These are phyloP conservation scores for Calephelis nemesis DNA, from an alignment of 1,140 invertebrate genomes.

Conservation along the genomic window DNA sequence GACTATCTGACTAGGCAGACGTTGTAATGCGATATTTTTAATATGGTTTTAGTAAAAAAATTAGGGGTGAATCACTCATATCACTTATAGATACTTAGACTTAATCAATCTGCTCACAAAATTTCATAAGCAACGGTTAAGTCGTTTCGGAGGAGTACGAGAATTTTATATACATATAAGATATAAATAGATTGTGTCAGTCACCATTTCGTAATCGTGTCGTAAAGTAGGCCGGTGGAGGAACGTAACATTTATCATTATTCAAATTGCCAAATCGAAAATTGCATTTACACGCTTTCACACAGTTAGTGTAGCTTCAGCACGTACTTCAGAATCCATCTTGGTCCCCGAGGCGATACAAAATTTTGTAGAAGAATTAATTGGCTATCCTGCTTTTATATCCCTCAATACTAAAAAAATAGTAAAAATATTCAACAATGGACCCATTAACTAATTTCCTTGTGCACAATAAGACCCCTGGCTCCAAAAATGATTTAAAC, in stretches of 20 bases:
- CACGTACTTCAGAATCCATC: conserved; percentile 7
- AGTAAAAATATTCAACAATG: neutral
- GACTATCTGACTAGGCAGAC: too few relatives aligned
- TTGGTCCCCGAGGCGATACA: neutral
- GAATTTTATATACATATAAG: too few relatives aligned
- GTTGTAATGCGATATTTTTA: too few relatives aligned
- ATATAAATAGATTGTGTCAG: too few relatives aligned
- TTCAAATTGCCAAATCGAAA: conserved; percentile 17
- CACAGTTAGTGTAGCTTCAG: conserved; percentile 7
- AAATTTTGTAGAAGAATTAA: neutral
- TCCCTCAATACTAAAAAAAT: neutral
- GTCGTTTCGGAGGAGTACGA: too few relatives aligned
- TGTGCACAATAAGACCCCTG: conserved; percentile 9
- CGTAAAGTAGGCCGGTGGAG: neutral
- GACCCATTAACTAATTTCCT: conserved; percentile 6
- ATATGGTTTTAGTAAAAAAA: too few relatives aligned
- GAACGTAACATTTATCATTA: conserved; percentile 10
- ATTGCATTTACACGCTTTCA: conserved; percentile 6
- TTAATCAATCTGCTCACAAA: too few relatives aligned
- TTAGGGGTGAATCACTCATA: too few relatives aligned
- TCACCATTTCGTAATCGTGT: too few relatives aligned
- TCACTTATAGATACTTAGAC: too few relatives aligned
- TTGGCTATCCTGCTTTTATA: neutral
- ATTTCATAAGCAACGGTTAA: too few relatives aligned
- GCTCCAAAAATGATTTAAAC: neutral